A percentile compares a stretch with the other conserved stretches of the same genome.
Conservation (phyloP, 2,797 vertebrate genomes). For the Protonibea diacanthus region DNA sequence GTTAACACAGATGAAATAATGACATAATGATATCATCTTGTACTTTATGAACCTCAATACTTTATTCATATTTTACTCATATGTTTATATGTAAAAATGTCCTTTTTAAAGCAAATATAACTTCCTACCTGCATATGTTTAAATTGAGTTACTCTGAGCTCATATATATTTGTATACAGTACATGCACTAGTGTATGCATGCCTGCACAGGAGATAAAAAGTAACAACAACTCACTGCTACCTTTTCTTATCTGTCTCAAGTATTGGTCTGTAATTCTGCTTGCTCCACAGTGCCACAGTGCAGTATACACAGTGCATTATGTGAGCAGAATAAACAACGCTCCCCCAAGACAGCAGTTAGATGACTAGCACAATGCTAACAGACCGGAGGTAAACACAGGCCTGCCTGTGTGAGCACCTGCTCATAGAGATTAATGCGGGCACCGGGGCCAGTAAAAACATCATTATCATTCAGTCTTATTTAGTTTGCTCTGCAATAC, state of each 20-base stretch:
- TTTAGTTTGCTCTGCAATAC: slow-evolving; percentile 51
- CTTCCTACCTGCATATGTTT: background rate
- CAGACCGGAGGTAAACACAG: slow-evolving; percentile 66
- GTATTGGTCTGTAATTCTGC: slow-evolving; percentile 33
- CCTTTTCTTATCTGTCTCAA: slow-evolving; percentile 16
- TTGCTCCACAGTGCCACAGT: slow-evolving; percentile 16
- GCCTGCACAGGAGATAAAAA: background rate
- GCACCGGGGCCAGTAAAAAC: slow-evolving; percentile 56
- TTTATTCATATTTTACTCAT: too few species aligned
- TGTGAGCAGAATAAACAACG: slow-evolving; percentile 57
- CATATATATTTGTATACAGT: background rate
- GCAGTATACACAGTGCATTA: slow-evolving; percentile 42
- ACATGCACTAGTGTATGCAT: background rate
- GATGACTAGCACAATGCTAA: slow-evolving; percentile 57
- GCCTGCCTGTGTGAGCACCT: slow-evolving; percentile 67
- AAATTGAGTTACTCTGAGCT: background rate
- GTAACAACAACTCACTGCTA: background rate
- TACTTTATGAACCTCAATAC: background rate
- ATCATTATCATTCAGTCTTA: slow-evolving; percentile 74
- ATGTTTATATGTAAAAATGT: too few species aligned
- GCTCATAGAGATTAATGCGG: slow-evolving; percentile 68
- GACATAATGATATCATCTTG: background rate
- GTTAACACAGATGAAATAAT: background rate
- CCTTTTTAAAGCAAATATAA: too few species aligned
- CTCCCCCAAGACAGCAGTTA: slow-evolving; percentile 49